Conservation (phyloP, 2,888 invertebrate species). For the Eutolmus rufibarbis region DNA sequence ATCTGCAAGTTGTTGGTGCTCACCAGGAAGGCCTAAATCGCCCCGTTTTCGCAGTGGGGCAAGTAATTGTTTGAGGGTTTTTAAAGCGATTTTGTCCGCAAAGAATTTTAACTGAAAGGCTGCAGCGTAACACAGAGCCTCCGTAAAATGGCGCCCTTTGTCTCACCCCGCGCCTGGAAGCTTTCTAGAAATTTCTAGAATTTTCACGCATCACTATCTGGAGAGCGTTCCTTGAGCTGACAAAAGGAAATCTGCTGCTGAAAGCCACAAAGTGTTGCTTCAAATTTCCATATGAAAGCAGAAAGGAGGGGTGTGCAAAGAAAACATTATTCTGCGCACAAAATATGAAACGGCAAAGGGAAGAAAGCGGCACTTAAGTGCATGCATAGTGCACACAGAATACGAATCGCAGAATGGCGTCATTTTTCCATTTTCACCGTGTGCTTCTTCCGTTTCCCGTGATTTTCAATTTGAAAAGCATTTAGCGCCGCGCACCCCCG, state of each 20-base stretch:
- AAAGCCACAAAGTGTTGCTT: constrained; percentile 38
- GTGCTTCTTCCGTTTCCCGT: constrained; percentile 30
- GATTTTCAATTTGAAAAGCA: constrained; percentile 37
- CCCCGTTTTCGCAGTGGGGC: not conserved
- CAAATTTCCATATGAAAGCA: constrained; percentile 27
- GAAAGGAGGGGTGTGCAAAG: not conserved
- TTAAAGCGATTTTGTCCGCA: constrained; percentile 14
- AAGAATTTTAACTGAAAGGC: not conserved
- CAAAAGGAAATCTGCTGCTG: constrained; percentile 25
- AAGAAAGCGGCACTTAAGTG: constrained; percentile 39
- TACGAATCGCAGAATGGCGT: constrained; percentile 20
- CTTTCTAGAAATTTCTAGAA: constrained; percentile 1
- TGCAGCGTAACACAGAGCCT: not conserved
- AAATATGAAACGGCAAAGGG: constrained; percentile 17
- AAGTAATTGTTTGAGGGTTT: not conserved
- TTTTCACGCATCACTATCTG: constrained; percentile 32
- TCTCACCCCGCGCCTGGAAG: not conserved
- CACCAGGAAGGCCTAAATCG: not conserved
- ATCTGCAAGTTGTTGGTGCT: not conserved
- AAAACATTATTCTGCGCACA: constrained; percentile 12
- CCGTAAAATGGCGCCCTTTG: constrained; percentile 3
- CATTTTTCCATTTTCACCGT: constrained; percentile 32
- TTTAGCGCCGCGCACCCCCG: not conserved
- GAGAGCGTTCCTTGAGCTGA: constrained; percentile 19
- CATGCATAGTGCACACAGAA: constrained; percentile 37